These are phyloP conservation scores for Gymnoscopelus microlampas DNA, from an alignment of 2,797 vertebrate genomes.

Conservation along the genomic window DNA sequence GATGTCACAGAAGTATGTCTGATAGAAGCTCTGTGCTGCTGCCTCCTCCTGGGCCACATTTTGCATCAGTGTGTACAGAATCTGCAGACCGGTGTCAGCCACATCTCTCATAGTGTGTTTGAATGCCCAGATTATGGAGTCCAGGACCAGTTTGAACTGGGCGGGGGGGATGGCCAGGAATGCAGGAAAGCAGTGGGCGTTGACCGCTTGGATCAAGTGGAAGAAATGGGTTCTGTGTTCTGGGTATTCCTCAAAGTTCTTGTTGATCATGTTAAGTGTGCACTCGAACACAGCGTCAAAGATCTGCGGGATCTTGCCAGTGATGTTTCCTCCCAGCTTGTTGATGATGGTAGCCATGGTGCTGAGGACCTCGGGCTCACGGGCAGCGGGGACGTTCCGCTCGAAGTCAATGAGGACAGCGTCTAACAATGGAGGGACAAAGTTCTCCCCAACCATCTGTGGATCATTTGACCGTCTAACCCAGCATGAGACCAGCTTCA, in stretches of 20 bases:
- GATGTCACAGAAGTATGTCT: slow-evolving; percentile 98
- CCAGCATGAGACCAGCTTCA: slow-evolving; percentile 97
- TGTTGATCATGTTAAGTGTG: slow-evolving; percentile 99
- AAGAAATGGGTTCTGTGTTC: slow-evolving; percentile 99
- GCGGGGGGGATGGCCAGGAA: slow-evolving; percentile 97
- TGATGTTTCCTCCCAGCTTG: slow-evolving; percentile 96
- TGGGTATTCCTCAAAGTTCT: slow-evolving; percentile 99
- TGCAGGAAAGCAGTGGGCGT: slow-evolving; percentile 98
- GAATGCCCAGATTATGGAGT: slow-evolving; percentile 99
- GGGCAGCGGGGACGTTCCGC: slow-evolving; percentile 94
- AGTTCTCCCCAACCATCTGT: slow-evolving; percentile 98
- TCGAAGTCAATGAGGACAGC: slow-evolving; percentile 98
- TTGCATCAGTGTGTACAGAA: slow-evolving; percentile 96
- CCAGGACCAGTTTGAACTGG: slow-evolving; percentile 98
- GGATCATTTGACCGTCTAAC: slow-evolving; percentile 96
- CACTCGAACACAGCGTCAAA: slow-evolving; percentile 98
- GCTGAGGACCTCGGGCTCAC: slow-evolving; percentile 97
- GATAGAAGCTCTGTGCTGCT: slow-evolving; percentile 98
- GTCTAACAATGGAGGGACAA: slow-evolving; percentile 94
- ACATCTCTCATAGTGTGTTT: slow-evolving; percentile 99
- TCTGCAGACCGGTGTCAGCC: slow-evolving; percentile 98
- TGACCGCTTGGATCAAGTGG: slow-evolving; percentile 96
- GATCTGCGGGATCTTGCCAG: slow-evolving; percentile 97
- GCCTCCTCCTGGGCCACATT: slow-evolving; percentile 98
- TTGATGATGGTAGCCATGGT: slow-evolving; percentile 99